Percentiles rank a stretch among this genome's conserved stretches.
Conservation (phyloP, 2,888 invertebrate species). For the Vesta saturnalis region DNA sequence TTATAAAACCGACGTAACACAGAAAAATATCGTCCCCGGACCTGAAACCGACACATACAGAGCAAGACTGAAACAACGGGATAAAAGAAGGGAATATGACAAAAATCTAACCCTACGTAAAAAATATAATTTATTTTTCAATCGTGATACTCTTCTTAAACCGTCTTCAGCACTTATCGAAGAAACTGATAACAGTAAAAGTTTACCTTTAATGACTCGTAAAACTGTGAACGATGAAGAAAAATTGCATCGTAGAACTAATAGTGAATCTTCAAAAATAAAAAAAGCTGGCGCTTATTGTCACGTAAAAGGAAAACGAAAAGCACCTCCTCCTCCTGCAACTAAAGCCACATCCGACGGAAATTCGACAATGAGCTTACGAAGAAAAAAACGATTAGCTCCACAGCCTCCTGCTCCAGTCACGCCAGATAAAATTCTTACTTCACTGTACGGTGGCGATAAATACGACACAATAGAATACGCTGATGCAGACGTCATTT, state of each 20-base stretch:
- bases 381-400: conserved; percentile 61
- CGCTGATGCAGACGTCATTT: conserved; percentile 53
- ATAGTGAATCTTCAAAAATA: conserved; percentile 70
- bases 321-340: conserved; percentile 77
- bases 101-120: conserved; percentile 71
- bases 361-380: conserved; percentile 54
- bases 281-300: conserved; percentile 67
- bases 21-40: conserved; percentile 64
- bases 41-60: conserved; percentile 73
- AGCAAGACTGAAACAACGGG: conserved; percentile 69
- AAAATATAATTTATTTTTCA: conserved; percentile 70
- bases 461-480: conserved; percentile 42
- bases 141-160: conserved; percentile 53
- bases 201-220: conserved; percentile 61
- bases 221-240: conserved; percentile 47
- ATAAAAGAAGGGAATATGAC: conserved; percentile 68
- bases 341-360: conserved; percentile 37
- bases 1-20: conserved; percentile 61
- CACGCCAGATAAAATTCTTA: conserved; percentile 43
- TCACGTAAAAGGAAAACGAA: conserved; percentile 80
- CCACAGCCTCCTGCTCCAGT: conserved; percentile 61
- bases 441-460: conserved; percentile 48
- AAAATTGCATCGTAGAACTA: conserved; percentile 65
- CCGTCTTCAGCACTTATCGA: conserved; percentile 42
- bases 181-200: conserved; percentile 56